Evolutionary conservation across 2,888 invertebrate species (phyloP).

Genomic region (Temnothorax unifasciatus): DNA sequence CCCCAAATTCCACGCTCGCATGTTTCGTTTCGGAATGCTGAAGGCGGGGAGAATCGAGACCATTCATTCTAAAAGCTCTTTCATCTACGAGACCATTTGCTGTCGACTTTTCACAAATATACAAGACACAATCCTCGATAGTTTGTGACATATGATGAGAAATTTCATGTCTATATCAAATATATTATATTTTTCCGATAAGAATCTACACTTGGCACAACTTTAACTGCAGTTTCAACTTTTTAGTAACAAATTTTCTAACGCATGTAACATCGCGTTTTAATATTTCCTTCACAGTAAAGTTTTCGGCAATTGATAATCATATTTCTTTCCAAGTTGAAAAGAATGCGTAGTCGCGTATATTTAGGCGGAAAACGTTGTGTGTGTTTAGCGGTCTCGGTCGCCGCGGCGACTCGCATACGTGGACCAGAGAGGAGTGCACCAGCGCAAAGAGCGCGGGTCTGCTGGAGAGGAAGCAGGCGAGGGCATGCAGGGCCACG

Average conservation of each 20-base stretch:
- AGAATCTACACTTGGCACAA: background rate
- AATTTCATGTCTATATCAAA: background rate
- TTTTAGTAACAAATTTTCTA: background rate
- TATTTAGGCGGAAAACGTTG: background rate
- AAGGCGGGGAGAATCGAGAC: background rate
- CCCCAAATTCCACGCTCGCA: conserved; percentile 36
- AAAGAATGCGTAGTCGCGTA: background rate
- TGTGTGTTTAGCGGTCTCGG: conserved; percentile 80
- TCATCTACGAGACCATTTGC: background rate
- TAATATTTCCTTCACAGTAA: background rate
- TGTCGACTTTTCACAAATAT: background rate
- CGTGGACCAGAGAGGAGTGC: conserved; percentile 84
- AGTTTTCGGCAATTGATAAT: background rate
- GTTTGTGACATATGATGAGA: background rate
- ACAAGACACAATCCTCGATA: background rate
- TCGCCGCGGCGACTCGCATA: conserved; percentile 78
- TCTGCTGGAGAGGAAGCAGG: conserved; percentile 89
- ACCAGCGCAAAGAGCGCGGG: conserved; percentile 86
- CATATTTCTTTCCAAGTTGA: background rate
- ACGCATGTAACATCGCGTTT: background rate
- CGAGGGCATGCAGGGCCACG: conserved; percentile 89
- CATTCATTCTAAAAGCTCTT: background rate
- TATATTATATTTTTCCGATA: background rate
- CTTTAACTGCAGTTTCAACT: background rate
- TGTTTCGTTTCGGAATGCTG: conserved; percentile 13